phyloP scores from a whole-genome alignment of 2,888 invertebrate species.

The Diabrotica balteata region DNA sequence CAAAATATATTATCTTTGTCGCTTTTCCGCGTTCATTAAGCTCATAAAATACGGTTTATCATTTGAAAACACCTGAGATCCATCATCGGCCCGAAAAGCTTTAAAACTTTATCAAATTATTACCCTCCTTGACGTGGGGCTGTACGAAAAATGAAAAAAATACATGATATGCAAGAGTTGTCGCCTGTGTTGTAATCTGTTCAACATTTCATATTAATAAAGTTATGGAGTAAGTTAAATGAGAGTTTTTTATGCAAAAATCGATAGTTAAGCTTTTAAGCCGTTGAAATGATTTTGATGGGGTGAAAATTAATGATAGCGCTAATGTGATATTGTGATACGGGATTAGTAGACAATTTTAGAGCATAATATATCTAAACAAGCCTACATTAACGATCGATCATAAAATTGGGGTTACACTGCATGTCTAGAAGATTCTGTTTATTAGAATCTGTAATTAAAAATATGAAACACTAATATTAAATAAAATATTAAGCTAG shows the following conservation, averaged over 20 bases:
- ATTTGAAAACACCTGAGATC: neutral
- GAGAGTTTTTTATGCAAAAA: constrained; percentile 2
- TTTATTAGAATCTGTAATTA: no score
- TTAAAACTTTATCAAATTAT: constrained; percentile 5
- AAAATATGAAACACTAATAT: no score
- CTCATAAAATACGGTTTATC: neutral
- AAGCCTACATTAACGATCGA: no score
- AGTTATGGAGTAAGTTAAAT: constrained; percentile 4
- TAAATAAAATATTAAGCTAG: no score
- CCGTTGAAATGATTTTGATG: neutral
- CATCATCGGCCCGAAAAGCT: neutral
- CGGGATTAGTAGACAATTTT: constrained; percentile 1
- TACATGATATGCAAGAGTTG: neutral
- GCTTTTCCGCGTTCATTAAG: neutral
- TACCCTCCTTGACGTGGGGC: neutral
- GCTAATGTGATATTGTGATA: constrained; percentile 1
- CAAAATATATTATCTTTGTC: neutral
- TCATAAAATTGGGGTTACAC: no score
- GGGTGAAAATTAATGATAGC: neutral
- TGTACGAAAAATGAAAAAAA: neutral
- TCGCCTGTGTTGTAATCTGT: neutral
- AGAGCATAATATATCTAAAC: neutral
- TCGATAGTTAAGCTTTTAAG: constrained; percentile 5
- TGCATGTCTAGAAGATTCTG: no score
- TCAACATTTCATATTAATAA: constrained; percentile 1